Evolutionary conservation across 2,113 vertebrate species (phyloP), one percentile per base, ranked within the genome.

Genomic region (Nothoprocta pentlandii): DNA sequence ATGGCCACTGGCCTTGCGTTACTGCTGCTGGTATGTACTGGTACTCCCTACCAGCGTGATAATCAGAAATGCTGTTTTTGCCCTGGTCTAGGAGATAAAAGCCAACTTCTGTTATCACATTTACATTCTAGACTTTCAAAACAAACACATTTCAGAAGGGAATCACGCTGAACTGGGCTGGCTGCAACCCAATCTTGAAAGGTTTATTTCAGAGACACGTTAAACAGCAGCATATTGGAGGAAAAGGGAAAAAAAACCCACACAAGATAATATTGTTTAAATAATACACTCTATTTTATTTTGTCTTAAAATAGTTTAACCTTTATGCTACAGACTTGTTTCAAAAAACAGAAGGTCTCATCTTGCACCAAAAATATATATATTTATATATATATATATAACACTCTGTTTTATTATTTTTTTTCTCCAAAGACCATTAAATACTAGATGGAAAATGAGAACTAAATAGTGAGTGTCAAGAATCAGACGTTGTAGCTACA

Each of bases 261-360:
- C 93, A 85, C 85, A 90, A 94, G 83, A 23, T 25, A 51, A 62
- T 97, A 70, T 75, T 99, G 97, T 98, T 99, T 99, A 99, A 99
- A 99, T 98, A 99, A 98, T 97, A 98, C 98, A 99, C 98, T 98
- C 97, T 98, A 98, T 99, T 96, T 96, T 96, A 99, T 99, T 99
- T 98, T 87, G 78, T 98, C 98, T 99, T 98, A 99, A 99, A 99
- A 99, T 99, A 99, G 98, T 98, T 99, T 97, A 98, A 98, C 98
- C 98, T 99, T 99, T 98, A 98, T 99, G 98, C 99, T 99, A 99
- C 98, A 99, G 98, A 99, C 98, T 98, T 97, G 96, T 98, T 99
- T 98, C 97, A 99, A 99, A 98, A 98, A 98, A 98, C 98, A 98
- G 97, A 98, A 98, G 97, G 97, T 98, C 97, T 99, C 95, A 97